Percentiles rank a stretch among this genome's conserved stretches.
Conservation (phyloP, 2,888 invertebrate species). For the Thereva unica region DNA sequence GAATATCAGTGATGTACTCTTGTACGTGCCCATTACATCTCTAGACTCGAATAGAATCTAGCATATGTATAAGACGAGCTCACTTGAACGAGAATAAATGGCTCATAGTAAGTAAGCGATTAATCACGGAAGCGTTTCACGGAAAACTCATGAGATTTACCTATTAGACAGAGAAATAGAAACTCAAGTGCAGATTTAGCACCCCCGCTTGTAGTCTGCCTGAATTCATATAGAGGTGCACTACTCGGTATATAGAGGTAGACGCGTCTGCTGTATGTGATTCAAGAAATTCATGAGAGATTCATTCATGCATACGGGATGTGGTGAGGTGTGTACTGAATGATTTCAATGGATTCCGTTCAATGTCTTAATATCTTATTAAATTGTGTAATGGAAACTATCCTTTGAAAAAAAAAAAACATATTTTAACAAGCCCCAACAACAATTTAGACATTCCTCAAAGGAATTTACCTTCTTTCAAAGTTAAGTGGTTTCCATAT, state of each 20-base stretch:
- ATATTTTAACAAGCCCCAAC: too few species aligned
- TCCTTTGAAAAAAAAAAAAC: too few species aligned
- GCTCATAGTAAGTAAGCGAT: conserved; percentile 39
- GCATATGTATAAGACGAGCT: conserved; percentile 12
- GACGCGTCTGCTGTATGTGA: too few species aligned
- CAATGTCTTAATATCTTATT: conserved; percentile 3
- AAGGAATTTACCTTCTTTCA: conserved; percentile 33
- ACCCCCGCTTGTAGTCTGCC: too few species aligned
- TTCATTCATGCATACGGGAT: too few species aligned
- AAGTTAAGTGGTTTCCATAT: conserved; percentile 34
- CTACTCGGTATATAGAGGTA: too few species aligned
- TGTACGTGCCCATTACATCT: conserved; percentile 16
- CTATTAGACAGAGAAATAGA: not conserved
- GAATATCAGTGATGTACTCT: not conserved
- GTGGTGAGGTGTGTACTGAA: too few species aligned
- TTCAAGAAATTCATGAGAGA: too few species aligned
- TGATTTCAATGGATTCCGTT: too few species aligned
- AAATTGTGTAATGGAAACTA: conserved; percentile 10
- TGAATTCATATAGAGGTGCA: too few species aligned
- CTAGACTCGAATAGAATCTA: too few species aligned
- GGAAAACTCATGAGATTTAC: conserved; percentile 39
- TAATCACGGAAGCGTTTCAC: conserved; percentile 38
- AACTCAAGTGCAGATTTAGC: too few species aligned
- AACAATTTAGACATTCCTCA: conserved; percentile 4
- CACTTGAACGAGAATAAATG: conserved; percentile 40